A percentile compares a stretch with the other conserved stretches of the same genome.
phyloP scores from a whole-genome alignment of 2,888 invertebrate species.

The Oxystoma pomonae region DNA sequence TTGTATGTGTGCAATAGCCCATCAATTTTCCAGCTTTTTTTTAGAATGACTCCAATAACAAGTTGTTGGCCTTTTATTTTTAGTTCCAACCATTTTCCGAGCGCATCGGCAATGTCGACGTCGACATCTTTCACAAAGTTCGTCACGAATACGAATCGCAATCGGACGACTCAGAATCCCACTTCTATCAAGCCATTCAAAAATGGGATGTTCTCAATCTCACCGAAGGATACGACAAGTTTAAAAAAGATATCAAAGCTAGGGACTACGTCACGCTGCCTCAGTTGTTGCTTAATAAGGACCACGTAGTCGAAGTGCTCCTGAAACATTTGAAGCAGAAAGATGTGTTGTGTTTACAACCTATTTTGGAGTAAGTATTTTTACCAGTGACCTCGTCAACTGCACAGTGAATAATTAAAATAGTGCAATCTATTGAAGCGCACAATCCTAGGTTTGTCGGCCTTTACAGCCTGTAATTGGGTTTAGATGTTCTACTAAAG shows the following conservation, averaged over 20 bases:
- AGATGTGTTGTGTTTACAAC: conserved; percentile 71
- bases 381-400: too few species aligned
- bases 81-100: conserved; percentile 88
- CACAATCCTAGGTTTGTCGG: too few species aligned
- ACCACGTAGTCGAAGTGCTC: conserved; percentile 68
- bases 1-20: too few species aligned
- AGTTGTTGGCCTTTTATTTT: too few species aligned
- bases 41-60: too few species aligned
- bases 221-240: conserved; percentile 74
- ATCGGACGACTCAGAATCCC: conserved; percentile 67
- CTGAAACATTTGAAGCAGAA: conserved; percentile 69
- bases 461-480: too few species aligned
- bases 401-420: too few species aligned
- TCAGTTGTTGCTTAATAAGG: conserved; percentile 77
- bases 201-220: conserved; percentile 91
- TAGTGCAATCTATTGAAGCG: too few species aligned
- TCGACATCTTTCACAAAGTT: conserved; percentile 83
- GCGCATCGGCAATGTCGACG: conserved; percentile 78
- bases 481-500: too few species aligned
- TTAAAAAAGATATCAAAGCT: conserved; percentile 69
- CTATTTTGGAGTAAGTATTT: conserved; percentile 80
- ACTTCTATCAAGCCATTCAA: conserved; percentile 74
- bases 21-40: too few species aligned
- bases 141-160: conserved; percentile 68
- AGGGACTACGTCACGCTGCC: conserved; percentile 68